Evolutionary conservation across 2,113 vertebrate species (phyloP), one percentile per base, ranked within the genome.

Genomic region (Kryptolebias marmoratus): DNA sequence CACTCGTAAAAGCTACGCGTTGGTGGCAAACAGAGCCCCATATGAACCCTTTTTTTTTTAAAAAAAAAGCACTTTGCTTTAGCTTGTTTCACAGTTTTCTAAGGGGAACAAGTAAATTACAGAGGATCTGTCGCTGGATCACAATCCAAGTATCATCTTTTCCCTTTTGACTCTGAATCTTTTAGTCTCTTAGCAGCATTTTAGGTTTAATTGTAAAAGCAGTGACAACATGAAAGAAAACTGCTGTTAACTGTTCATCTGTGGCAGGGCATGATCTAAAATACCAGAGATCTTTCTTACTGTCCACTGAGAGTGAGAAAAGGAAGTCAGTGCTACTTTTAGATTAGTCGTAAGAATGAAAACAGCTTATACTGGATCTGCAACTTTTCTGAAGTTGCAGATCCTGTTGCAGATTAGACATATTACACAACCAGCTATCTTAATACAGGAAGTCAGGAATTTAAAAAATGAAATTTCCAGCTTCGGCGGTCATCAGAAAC

Each of bases 111-210:
- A 62, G 12, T 75, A 7, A 13, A 49, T 72, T 47, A 42, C 22
- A 73, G 65, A 53, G 60, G 4, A 70, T 55, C 69, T 50, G 44
- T 54, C 47, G 42, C 30, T 62, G 70, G 52, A 73, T 69, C 16
- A 32, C 32, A n/a, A 16, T 57, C 16, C 16, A 32, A 30, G 27
- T 27, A 30, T 55, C 11, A 42, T 77, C 7, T 63, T 62, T 64
- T 47, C 10, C 39, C 28, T 30, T 28, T 10, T 47, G 60, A 44
- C 36, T 44, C 5, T 39, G 11, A 10, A 22, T 13, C 11, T 3
- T 13, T 13, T 12, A 8, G 53, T 13, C 54, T 56, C 14, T 56
- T 58, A 36, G 18, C 56, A 36, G 31, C 15, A 18, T 36, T 57
- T 57, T 32, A 16, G 55, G 13, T 31, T 58, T n/a, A 36, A 58